phyloP scores from a whole-genome alignment of 2,888 invertebrate genomes.

The Mesodorylaimus sp. region DNA sequence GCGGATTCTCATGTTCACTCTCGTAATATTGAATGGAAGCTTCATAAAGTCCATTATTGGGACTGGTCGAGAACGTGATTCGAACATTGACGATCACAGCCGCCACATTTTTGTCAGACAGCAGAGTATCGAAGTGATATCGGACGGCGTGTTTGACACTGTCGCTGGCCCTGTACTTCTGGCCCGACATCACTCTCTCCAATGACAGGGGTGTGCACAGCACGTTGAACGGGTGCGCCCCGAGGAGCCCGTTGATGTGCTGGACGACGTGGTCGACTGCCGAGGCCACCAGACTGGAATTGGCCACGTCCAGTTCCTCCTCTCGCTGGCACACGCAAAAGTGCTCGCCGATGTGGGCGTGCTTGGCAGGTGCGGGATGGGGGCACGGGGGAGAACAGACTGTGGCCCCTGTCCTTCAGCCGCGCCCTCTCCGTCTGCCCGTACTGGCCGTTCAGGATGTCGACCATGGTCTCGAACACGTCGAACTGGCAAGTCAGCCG shows the following conservation, averaged over 20 bases:
- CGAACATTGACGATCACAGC: constrained; percentile 6
- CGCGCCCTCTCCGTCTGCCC: not conserved
- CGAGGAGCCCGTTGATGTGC: constrained; percentile 17
- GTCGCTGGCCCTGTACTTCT: constrained; percentile 12
- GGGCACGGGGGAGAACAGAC: constrained; percentile 17
- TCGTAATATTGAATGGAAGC: constrained; percentile 14
- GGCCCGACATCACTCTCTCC: not conserved
- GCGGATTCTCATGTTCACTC: constrained; percentile 11
- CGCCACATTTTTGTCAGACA: not conserved
- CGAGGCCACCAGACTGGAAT: constrained; percentile 12
- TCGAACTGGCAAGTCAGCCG: constrained; percentile 16
- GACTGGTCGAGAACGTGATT: constrained; percentile 15
- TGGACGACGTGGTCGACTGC: constrained; percentile 14
- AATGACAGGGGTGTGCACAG: constrained; percentile 17
- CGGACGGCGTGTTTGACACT: constrained; percentile 13
- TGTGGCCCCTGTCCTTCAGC: not conserved
- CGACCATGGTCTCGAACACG: constrained; percentile 16
- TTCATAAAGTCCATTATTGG: constrained; percentile 19
- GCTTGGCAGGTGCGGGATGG: constrained; percentile 16
- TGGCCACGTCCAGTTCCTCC: constrained; percentile 12
- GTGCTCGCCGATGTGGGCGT: constrained; percentile 22
- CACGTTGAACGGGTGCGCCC: not conserved
- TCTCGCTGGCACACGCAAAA: constrained; percentile 23
- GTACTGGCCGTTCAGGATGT: constrained; percentile 13
- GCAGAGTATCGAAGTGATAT: not conserved